A percentile compares a stretch with the other conserved stretches of the same genome.
Conservation (phyloP, 2,888 invertebrate genomes). For the Tinea semifulvella region DNA sequence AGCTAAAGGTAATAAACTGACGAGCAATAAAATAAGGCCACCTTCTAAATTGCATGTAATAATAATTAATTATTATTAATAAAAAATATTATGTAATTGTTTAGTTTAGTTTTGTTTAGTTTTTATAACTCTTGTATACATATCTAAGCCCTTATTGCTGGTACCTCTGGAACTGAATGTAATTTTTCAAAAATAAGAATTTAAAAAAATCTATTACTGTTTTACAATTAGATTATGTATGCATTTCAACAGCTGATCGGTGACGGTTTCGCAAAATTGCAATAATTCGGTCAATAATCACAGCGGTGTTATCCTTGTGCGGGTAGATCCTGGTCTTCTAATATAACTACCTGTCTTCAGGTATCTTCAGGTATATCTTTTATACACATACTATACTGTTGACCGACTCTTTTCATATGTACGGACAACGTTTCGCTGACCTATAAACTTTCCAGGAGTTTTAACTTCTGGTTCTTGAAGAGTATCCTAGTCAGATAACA, state of each 20-base stretch:
- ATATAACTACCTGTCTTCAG: not conserved
- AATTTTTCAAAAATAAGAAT: no score
- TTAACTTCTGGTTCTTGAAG: not conserved
- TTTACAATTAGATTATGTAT: no score
- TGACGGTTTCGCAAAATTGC: not conserved
- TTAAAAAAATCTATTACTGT: no score
- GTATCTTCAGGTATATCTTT: no score
- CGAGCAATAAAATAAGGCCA: no score
- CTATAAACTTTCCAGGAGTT: not conserved
- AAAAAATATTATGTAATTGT: no score
- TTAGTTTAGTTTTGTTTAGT: no score
- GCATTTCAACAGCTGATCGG: not conserved
- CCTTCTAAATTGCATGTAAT: no score
- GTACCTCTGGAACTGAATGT: no score
- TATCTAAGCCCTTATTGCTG: no score
- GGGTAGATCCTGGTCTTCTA: not conserved
- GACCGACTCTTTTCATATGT: not conserved
- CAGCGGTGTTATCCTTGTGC: not conserved
- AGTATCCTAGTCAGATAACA: not conserved
- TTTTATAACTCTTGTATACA: no score
- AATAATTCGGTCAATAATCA: not conserved
- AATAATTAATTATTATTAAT: no score
- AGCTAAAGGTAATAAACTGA: not conserved
- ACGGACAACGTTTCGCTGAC: not conserved
- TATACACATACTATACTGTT: not conserved